Conservation (phyloP, 2,888 invertebrate genomes). For the Ormyrus nitidulus region DNA sequence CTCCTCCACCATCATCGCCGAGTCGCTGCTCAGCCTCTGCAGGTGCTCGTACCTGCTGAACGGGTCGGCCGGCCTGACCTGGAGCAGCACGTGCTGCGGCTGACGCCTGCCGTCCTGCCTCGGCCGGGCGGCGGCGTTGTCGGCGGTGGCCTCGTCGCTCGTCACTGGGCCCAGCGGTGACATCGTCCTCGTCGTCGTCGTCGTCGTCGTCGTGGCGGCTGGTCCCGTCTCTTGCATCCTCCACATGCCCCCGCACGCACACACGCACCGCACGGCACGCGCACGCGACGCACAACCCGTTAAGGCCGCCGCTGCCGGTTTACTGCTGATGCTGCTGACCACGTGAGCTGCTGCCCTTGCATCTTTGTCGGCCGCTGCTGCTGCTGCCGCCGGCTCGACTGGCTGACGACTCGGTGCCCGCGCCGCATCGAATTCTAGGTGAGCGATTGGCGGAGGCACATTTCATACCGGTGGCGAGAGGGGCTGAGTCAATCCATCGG, state of each 20-base stretch:
- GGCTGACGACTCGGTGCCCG: neutral
- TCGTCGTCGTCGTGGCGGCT: neutral
- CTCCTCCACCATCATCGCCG: constrained; percentile 24
- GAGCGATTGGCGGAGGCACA: too few species aligned
- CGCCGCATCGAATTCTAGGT: neutral
- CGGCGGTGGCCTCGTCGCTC: constrained; percentile 61
- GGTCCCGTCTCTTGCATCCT: constrained; percentile 41
- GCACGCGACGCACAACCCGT: neutral
- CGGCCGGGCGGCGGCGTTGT: constrained; percentile 59
- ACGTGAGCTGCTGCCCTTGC: constrained; percentile 1
- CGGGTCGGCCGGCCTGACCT: constrained; percentile 68
- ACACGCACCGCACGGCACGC: neutral
- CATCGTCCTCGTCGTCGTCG: constrained; percentile 60
- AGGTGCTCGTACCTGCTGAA: constrained; percentile 66
- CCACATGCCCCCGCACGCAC: constrained; percentile 11
- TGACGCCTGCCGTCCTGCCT: constrained; percentile 65
- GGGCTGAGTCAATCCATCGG: too few species aligned
- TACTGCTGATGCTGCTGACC: neutral
- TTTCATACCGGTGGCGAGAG: too few species aligned
- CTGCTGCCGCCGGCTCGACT: neutral
- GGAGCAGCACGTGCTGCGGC: constrained; percentile 65
- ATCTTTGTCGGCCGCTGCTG: constrained; percentile 1
- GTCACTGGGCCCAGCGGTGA: constrained; percentile 68
- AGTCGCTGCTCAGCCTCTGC: constrained; percentile 54
- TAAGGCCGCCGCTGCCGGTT: neutral